Conservation (phyloP, 2,888 invertebrate genomes). For the Cephus nigrinus region DNA sequence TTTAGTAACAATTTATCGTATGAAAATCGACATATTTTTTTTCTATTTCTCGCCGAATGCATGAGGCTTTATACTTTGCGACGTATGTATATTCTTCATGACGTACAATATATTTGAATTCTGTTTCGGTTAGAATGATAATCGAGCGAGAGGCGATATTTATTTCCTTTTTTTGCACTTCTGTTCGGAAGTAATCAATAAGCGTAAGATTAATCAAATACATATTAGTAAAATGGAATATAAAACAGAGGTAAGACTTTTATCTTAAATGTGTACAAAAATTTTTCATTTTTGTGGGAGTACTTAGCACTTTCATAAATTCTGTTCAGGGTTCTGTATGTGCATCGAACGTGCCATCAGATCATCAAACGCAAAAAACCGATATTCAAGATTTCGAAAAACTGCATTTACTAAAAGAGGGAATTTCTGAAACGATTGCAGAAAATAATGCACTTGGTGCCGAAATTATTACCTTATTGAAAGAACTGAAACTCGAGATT, state of each 20-base stretch:
- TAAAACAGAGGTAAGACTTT: background rate
- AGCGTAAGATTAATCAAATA: background rate
- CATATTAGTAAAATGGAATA: background rate
- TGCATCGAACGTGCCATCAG: background rate
- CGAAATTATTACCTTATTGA: constrained; percentile 44
- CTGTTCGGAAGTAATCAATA: too few species aligned
- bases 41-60: background rate
- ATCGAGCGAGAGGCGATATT: background rate
- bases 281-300: background rate
- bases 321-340: background rate
- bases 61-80: background rate
- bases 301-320: constrained; percentile 2
- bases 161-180: background rate
- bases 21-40: background rate
- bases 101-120: background rate
- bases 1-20: background rate
- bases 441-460: constrained; percentile 44
- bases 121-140: background rate
- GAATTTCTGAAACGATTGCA: constrained; percentile 47
- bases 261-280: background rate
- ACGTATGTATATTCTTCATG: background rate
- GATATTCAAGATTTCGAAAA: constrained; percentile 22
- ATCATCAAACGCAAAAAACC: background rate
- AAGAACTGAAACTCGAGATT: constrained; percentile 43
- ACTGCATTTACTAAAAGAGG: constrained; percentile 39